Evolutionary conservation across 2,888 invertebrate species (phyloP), one percentile per base, ranked within the genome.

Genomic region (Lottia gigantea): DNA sequence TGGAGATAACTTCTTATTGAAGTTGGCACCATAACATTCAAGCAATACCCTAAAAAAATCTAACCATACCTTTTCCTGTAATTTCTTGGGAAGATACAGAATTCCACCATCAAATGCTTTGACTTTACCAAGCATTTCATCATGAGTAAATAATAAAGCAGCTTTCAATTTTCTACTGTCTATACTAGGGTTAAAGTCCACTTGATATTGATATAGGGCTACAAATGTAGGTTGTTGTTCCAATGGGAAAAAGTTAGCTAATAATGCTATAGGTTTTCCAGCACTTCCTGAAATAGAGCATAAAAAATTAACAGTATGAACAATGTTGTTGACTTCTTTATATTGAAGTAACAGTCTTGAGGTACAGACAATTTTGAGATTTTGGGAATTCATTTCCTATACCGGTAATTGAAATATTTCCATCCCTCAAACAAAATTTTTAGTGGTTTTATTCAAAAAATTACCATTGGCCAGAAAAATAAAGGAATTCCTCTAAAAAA

Each of bases 71-170:
- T 80, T 78, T 45, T 86, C 69, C 8, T 77, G 78, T 3, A 88
- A 76, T 61, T 81, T 80, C 6, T 73, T 75, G 0, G 86, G 82
- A 26, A 87, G 71, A 72, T 83, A 88, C 6, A 88, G 75, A 6
- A 83, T 79, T 76, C 80, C 83, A 15, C 88, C 88, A 81, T 88
- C 88, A 78, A 88, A 88, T 1, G 84, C 85, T 16, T 76, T 75
- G 0, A 80, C 81, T 31, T 70, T 71, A 0, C 87, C 86, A 26
- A 86, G 66, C 19, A 83, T 63, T 26, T 80, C 76, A 1, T 47
- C 45, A 72, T 86, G 85, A 6, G 75, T 67, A 40, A 76, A 78
- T 12, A 88, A 74, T n/a, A 88, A 71, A 0, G 77, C 82, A 67
- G 78, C 78, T 15, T 85, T 77, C 74, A 87, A 70, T 19, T 75